phyloP scores from a whole-genome alignment of 2,113 vertebrate genomes.

The Serinus canaria region DNA sequence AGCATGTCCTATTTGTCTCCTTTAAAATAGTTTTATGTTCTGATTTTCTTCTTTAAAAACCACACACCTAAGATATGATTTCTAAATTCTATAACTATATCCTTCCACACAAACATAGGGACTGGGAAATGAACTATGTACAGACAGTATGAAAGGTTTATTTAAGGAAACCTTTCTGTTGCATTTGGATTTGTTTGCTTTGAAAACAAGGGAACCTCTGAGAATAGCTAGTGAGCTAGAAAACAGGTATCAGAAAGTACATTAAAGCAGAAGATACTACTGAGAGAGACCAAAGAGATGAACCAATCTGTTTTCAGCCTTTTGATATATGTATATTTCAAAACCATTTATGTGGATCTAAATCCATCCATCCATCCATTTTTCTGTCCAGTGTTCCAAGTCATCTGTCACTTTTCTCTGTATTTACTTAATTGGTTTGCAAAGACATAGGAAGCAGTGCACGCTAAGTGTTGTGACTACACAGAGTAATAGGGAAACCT shows the following conservation, averaged over 20 bases:
- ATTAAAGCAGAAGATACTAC: neutral
- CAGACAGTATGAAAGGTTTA: neutral
- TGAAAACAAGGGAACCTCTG: neutral
- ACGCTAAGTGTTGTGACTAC: neutral
- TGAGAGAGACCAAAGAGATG: neutral
- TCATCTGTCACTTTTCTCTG: neutral
- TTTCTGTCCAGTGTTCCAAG: neutral
- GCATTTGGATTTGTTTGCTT: constrained; percentile 1
- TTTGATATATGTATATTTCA: neutral
- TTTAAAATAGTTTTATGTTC: neutral
- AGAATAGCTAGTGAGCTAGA: neutral
- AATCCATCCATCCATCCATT: neutral
- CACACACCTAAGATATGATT: neutral
- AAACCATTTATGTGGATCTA: neutral
- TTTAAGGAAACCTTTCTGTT: neutral
- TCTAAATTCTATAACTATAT: neutral
- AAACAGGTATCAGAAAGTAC: neutral
- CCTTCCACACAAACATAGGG: neutral
- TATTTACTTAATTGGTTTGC: neutral
- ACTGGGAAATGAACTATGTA: neutral
- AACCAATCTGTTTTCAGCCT: neutral
- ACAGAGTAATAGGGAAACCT: neutral
- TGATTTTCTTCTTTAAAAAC: neutral
- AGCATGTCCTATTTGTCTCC: neutral
- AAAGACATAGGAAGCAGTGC: neutral